Percentiles rank a stretch among this genome's conserved stretches.
phyloP scores from a whole-genome alignment of 2,113 vertebrate genomes.

The Spilogale gracilis region DNA sequence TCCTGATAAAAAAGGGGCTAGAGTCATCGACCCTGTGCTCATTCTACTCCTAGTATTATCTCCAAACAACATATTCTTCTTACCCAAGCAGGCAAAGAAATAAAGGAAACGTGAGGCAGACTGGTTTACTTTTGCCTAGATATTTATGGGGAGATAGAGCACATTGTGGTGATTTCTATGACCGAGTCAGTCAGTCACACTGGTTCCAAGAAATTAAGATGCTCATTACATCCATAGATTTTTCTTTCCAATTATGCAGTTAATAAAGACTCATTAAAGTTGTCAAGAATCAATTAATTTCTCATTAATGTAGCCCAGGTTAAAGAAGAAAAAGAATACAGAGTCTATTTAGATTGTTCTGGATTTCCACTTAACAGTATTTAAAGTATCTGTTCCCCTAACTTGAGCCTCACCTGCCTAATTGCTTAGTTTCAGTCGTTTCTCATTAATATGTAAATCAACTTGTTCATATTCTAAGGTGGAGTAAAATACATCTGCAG shows the following conservation, averaged over 20 bases:
- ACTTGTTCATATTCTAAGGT: conserved; percentile 84
- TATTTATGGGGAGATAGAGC: not conserved
- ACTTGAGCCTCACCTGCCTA: conserved; percentile 82
- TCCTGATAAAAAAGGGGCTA: not conserved
- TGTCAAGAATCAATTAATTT: conserved; percentile 84
- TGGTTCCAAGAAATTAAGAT: conserved; percentile 62
- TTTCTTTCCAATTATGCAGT: conserved; percentile 82
- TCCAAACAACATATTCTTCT: not conserved
- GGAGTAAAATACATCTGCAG: conserved; percentile 82
- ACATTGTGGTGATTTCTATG: not conserved
- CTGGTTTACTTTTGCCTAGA: not conserved
- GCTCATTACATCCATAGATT: conserved; percentile 59
- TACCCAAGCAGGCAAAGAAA: not conserved
- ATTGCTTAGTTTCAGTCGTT: conserved; percentile 87
- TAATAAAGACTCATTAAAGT: conserved; percentile 80
- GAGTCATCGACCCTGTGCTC: not conserved
- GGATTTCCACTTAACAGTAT: conserved; percentile 76
- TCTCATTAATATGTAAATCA: conserved; percentile 88
- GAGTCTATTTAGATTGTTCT: conserved; percentile 79
- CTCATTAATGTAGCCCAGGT: conserved; percentile 80
- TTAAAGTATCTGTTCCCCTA: conserved; percentile 84
- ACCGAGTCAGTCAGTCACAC: conserved; percentile 41
- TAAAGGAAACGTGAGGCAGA: not conserved
- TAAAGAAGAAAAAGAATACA: conserved; percentile 82
- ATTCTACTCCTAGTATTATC: not conserved